A percentile compares a stretch with the other conserved stretches of the same genome.
phyloP scores from a whole-genome alignment of 2,888 invertebrate genomes.

The Sepiola atlantica region DNA sequence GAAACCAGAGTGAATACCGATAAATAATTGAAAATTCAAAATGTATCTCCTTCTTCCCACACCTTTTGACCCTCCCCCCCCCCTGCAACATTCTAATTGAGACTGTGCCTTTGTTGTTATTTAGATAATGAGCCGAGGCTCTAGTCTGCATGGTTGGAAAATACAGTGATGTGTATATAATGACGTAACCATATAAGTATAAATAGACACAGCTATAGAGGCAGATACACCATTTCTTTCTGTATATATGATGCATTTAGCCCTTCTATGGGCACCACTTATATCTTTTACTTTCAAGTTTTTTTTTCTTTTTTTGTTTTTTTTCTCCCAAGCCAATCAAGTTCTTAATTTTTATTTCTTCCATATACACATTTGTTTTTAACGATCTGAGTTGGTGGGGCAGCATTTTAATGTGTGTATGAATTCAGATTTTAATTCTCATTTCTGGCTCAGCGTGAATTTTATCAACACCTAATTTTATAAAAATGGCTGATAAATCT shows the following conservation, averaged over 20 bases:
- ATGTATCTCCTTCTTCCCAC: background rate
- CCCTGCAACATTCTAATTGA: background rate
- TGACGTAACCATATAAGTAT: background rate
- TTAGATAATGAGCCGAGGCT: constrained; percentile 20
- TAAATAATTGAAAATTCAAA: background rate
- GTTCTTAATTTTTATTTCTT: background rate
- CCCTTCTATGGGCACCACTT: background rate
- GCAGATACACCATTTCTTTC: background rate
- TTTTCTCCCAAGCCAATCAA: background rate
- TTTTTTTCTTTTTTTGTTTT: background rate
- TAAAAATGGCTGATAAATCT: background rate
- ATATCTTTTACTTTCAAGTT: background rate
- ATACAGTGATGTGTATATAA: background rate
- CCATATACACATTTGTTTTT: background rate
- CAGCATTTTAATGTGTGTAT: background rate
- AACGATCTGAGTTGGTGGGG: background rate
- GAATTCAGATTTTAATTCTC: background rate
- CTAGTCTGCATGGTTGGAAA: constrained; percentile 14
- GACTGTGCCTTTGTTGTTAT: constrained; percentile 32
- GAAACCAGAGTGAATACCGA: background rate
- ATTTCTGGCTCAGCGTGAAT: constrained; percentile 18
- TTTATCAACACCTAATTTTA: background rate
- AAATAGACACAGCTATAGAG: background rate
- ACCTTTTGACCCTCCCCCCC: background rate
- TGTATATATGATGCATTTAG: background rate